A percentile compares a stretch with the other conserved stretches of the same genome.
phyloP scores from a whole-genome alignment of 2,797 vertebrate genomes.

The Cygnus olor region DNA sequence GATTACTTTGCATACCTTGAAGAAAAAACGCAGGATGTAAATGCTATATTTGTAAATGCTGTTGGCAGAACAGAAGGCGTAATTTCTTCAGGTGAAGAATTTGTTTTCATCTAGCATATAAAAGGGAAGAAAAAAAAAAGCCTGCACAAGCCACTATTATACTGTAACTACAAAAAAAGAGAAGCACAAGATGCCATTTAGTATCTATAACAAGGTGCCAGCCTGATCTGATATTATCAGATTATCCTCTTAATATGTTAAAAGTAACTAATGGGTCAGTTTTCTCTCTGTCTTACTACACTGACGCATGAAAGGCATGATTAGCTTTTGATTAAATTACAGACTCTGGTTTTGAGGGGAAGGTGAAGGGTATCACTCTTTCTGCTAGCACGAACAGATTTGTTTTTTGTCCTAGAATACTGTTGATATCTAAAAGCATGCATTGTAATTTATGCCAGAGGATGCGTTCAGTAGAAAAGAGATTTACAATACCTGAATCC shows the following conservation, averaged over 20 bases:
- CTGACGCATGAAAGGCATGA: not conserved
- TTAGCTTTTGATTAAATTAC: not conserved
- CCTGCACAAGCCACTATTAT: not conserved
- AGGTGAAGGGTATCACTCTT: not conserved
- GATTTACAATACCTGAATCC: not conserved
- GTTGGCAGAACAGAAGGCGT: not conserved
- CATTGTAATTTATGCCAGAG: not conserved
- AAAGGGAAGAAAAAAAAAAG: not conserved
- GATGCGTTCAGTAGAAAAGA: not conserved
- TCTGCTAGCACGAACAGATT: not conserved
- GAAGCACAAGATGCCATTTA: not conserved
- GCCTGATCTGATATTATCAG: not conserved
- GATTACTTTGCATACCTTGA: not conserved
- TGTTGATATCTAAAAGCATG: not conserved
- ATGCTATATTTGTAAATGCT: not conserved
- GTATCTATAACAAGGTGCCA: not conserved
- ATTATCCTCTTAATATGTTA: not conserved
- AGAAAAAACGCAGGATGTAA: not conserved
- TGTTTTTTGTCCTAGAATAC: not conserved
- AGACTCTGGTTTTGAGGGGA: not conserved
- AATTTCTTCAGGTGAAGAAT: not conserved
- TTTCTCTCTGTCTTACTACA: not conserved
- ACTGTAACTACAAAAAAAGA: not conserved
- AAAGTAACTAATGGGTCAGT: conserved; percentile 11
- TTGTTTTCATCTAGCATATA: not conserved